Base-by-base conservation (phyloP, 2,797 vertebrate genomes). In the Sparidentex hasta region DNA sequence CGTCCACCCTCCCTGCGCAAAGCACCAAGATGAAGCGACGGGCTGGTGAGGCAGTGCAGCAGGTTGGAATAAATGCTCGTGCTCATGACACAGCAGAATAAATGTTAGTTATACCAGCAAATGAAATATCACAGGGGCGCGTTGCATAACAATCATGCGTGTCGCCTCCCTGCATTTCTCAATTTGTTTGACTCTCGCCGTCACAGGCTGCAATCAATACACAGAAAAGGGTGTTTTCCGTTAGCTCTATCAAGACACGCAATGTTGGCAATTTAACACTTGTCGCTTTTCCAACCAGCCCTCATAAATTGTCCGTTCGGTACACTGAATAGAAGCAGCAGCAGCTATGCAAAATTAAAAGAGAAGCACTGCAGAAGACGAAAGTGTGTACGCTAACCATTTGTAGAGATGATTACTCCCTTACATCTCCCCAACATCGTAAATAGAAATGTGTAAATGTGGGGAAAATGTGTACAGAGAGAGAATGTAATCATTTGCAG, bases 51-150 rank as follows among this genome's bases (percentile, higher is more conserved):
- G 61, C 66, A 18, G 12, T 50, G 33, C 66, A 51, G 43, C 65
- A 23, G 43, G 62, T 50, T 43, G 33, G 52, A 63, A 62, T 50
- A 21, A 43, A 44, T 47, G 17, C 25, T 44, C 14, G n/a, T n/a
- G n/a, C n/a, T n/a, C n/a, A n/a, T n/a, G n/a, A 68, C 64, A 72
- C 52, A 41, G 69, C 25, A 46, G 69, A 69, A 44, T 48, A 67
- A 67, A 78, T 64, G 33, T 67, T 2, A 27, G 52, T 47, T 43
- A 14, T 29, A 59, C 66, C 27, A 80, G 41, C 68, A 33, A 25
- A 81, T 41, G 12, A 44, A 76, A 33, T 69, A 54, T 81, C 67
- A 73, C 70, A 50, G 62, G 8, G n/a, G 16, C 29, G 20, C 11
- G 67, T 74, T 64, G 0, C 33, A 29, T 68, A 73, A 76, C 23